Conservation (phyloP, 2,888 invertebrate species). For the Morpho achilles region DNA sequence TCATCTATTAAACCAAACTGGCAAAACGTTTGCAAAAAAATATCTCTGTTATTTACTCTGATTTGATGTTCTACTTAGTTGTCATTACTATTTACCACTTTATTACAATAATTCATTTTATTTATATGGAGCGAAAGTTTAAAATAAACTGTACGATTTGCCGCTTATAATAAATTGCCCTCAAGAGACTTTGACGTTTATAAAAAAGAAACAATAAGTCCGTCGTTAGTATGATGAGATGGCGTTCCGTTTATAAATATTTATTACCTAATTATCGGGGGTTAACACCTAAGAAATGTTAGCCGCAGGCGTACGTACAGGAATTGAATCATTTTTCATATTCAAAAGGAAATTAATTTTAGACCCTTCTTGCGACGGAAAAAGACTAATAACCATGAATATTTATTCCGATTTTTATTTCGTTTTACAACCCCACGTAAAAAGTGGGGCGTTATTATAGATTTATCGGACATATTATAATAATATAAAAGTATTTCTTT, state of each 20-base stretch:
- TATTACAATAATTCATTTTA: no score
- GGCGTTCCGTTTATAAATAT: conserved; percentile 69
- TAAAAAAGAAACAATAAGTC: conserved; percentile 28
- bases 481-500: no score
- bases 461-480: no score
- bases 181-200: conserved; percentile 11
- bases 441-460: no score
- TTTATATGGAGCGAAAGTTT: not conserved
- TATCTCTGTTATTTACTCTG: conserved; percentile 31
- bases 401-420: no score
- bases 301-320: conserved; percentile 34
- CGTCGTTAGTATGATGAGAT: conserved; percentile 47
- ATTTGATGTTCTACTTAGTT: no score
- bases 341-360: not conserved
- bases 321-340: conserved; percentile 9
- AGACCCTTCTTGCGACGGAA: no score
- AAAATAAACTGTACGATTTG: not conserved
- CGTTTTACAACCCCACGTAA: no score
- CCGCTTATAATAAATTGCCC: conserved; percentile 6
- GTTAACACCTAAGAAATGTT: conserved; percentile 53
- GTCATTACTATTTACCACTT: not conserved
- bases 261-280: conserved; percentile 69
- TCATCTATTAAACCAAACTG: not conserved
- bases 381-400: no score
- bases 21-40: conserved; percentile 52